These are phyloP conservation scores for Trissolcus basalis DNA, from an alignment of 1,140 invertebrate species.

Conservation along the genomic window DNA sequence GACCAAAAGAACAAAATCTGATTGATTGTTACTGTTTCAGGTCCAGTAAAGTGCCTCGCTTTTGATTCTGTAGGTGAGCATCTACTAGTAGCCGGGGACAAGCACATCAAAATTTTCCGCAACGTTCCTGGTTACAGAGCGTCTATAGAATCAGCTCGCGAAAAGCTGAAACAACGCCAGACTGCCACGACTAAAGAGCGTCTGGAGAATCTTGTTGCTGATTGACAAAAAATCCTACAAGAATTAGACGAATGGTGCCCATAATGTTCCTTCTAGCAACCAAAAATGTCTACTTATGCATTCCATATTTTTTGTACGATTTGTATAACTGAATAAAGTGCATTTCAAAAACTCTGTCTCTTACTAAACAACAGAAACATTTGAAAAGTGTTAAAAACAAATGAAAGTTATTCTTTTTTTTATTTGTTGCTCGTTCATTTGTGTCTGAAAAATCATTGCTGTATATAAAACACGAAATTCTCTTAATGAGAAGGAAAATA, in stretches of 20 bases:
- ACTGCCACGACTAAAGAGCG: constrained; percentile 85
- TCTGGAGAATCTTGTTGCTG: constrained; percentile 82
- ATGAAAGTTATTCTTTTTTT: not conserved
- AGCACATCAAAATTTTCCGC: constrained; percentile 85
- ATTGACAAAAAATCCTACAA: constrained; percentile 79
- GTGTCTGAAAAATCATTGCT: too few species aligned
- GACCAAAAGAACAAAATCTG: too few species aligned
- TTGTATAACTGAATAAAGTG: constrained; percentile 46
- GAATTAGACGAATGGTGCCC: constrained; percentile 72
- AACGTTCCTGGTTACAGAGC: constrained; percentile 87
- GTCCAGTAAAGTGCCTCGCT: constrained; percentile 80
- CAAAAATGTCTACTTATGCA: constrained; percentile 16
- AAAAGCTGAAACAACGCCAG: constrained; percentile 80
- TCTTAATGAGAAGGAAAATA: too few species aligned
- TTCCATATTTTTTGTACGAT: constrained; percentile 45
- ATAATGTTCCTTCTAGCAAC: constrained; percentile 30
- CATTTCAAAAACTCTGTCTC: constrained; percentile 24
- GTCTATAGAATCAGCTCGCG: constrained; percentile 80
- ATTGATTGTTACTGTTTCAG: constrained; percentile 77
- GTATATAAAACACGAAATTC: too few species aligned
- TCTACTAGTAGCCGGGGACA: constrained; percentile 85
- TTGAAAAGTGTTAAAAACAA: not conserved
- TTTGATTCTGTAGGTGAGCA: constrained; percentile 86
- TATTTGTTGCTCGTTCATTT: too few species aligned
- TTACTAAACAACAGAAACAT: not conserved